Evolutionary conservation across 2,797 vertebrate genomes (phyloP).

Genomic region (Anguilla marmorata): DNA sequence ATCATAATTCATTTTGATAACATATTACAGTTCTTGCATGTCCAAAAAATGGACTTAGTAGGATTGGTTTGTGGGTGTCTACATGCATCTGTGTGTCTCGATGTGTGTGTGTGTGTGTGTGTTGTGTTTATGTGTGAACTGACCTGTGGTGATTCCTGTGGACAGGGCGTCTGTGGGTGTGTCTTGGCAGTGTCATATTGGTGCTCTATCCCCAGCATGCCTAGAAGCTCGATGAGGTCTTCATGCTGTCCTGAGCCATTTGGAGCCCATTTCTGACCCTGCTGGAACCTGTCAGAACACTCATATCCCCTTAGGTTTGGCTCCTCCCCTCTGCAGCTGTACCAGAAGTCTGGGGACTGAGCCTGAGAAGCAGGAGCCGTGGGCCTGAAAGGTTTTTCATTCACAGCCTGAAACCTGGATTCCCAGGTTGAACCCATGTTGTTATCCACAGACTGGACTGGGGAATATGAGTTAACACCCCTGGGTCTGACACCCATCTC

Average conservation of each 20-base stretch:
- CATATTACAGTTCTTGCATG: not conserved
- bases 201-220: constrained; percentile 79
- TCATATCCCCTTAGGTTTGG: constrained; percentile 72
- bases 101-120: not conserved
- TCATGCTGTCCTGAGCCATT: constrained; percentile 59
- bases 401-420: constrained; percentile 46
- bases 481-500: not conserved
- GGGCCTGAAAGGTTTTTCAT: constrained; percentile 67
- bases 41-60: not conserved
- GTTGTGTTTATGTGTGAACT: constrained; percentile 19
- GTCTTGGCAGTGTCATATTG: constrained; percentile 71
- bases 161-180: constrained; percentile 47
- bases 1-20: not conserved
- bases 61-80: not conserved
- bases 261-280: constrained; percentile 31
- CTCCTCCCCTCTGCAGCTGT: constrained; percentile 74
- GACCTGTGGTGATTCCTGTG: constrained; percentile 62
- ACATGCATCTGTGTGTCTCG: not conserved
- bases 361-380: constrained; percentile 68
- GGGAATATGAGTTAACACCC: not conserved
- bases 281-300: constrained; percentile 52
- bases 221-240: constrained; percentile 74
- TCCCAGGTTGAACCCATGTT: not conserved
- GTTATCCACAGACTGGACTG: not conserved
- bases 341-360: constrained; percentile 38